Percentiles rank a stretch among this genome's conserved stretches.
These are phyloP conservation scores for Quiscalus mexicanus DNA, from an alignment of 2,113 vertebrate species.

Conservation along the genomic window DNA sequence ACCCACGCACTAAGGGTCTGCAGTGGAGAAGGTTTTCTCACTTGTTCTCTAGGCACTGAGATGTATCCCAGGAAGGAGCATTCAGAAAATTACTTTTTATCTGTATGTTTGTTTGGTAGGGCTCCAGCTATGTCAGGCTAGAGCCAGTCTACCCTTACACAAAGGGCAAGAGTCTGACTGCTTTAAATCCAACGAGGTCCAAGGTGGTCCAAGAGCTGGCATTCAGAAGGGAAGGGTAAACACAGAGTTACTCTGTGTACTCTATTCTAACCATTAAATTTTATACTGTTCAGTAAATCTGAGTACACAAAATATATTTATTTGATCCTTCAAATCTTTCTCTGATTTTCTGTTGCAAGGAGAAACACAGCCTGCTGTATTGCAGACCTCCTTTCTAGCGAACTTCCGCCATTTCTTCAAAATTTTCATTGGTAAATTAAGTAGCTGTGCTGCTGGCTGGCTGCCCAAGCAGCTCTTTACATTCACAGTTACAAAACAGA, in stretches of 20 bases:
- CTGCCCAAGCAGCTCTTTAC: not conserved
- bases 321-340: not conserved
- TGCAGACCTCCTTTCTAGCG: constrained; percentile 6
- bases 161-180: not conserved
- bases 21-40: not conserved
- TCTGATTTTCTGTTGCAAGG: not conserved
- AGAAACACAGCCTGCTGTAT: not conserved
- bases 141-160: not conserved
- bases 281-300: not conserved
- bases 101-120: not conserved
- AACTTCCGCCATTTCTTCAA: not conserved
- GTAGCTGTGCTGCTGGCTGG: not conserved
- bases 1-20: not conserved
- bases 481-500: not conserved
- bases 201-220: not conserved
- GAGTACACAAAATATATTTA: not conserved
- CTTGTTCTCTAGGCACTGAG: not conserved
- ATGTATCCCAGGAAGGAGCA: not conserved
- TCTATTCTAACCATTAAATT: not conserved
- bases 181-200: not conserved
- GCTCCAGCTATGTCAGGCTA: not conserved
- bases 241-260: not conserved
- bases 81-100: not conserved
- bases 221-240: not conserved
- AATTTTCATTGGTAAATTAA: constrained; percentile 3